A percentile compares a stretch with the other conserved stretches of the same genome.
phyloP scores from a whole-genome alignment of 2,113 vertebrate species.

The Pipra filicauda region DNA sequence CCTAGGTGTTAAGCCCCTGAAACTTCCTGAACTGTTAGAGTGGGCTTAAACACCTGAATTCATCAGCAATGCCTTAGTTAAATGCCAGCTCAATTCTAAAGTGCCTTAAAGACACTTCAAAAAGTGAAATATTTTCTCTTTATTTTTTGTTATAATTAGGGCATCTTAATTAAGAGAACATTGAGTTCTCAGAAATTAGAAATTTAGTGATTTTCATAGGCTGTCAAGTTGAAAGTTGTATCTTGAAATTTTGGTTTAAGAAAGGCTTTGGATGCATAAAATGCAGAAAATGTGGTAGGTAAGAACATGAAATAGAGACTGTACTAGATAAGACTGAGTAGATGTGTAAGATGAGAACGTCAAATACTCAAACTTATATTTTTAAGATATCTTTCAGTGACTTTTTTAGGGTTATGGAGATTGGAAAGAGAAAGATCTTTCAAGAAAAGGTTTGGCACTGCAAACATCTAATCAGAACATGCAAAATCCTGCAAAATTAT shows the following conservation, averaged over 20 bases:
- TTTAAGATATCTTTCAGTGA: not conserved
- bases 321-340: not conserved
- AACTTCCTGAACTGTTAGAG: not conserved
- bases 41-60: not conserved
- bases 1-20: not conserved
- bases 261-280: not conserved
- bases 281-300: not conserved
- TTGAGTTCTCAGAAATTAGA: not conserved
- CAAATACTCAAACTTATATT: not conserved
- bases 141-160: constrained; percentile 13
- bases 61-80: not conserved
- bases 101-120: not conserved
- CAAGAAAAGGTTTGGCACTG: not conserved
- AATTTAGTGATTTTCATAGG: not conserved
- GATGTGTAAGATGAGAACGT: not conserved
- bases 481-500: not conserved
- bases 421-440: not conserved
- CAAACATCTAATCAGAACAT: not conserved
- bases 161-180: not conserved
- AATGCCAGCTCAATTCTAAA: not conserved
- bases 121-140: not conserved
- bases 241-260: not conserved
- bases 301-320: not conserved
- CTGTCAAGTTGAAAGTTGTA: not conserved
- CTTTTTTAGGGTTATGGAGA: not conserved